Base-by-base conservation (phyloP, 2,113 vertebrate genomes). In the Pteruthius melanotis region DNA sequence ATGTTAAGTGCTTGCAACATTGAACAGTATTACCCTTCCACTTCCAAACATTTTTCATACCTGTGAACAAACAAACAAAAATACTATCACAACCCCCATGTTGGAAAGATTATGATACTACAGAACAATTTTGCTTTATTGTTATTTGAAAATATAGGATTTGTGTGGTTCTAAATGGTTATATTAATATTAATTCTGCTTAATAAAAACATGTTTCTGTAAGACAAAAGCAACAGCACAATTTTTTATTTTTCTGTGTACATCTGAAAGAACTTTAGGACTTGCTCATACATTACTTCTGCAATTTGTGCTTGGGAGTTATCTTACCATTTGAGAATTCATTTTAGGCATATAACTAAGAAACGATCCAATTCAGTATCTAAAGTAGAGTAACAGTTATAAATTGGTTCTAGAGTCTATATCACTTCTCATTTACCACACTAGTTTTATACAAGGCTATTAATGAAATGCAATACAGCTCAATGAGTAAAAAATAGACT, bases 61-160 rank as follows among this genome's bases (percentile, higher is more conserved):
- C 30, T 31, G 11, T 54, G 33, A 86, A 89, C 26, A 56, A 53
- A 33, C 13, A 52, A 75, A 33, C 39, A 71, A 68, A 61, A 27
- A 59, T 19, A 52, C 6, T 23, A 68, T 15, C 49, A 30, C 12
- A 64, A 68, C 44, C 10, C 1, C 1, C 35, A 59, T 1, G 0
- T 27, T 85, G 44, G 65, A 30, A 75, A 75, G 9, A 30, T 45
- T 84, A 70, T 0, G 0, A 20, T 76, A 50, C 31, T 60, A 76
- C 22, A 80, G n/a, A 49, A 68, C 8, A 60, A 68, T 50, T 64
- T 86, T n/a, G 54, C 33, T 79, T 50, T 21, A 53, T 13, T 89
- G 27, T 35, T 76, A 72, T 47, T 76, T 93, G 27, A 79, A 87
- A 91, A 60, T 15, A 86, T 6, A 35, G 7, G 0, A 60, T 31